Evolutionary conservation across 1,140 invertebrate genomes (phyloP).

Genomic region (Micrasema minimum): DNA sequence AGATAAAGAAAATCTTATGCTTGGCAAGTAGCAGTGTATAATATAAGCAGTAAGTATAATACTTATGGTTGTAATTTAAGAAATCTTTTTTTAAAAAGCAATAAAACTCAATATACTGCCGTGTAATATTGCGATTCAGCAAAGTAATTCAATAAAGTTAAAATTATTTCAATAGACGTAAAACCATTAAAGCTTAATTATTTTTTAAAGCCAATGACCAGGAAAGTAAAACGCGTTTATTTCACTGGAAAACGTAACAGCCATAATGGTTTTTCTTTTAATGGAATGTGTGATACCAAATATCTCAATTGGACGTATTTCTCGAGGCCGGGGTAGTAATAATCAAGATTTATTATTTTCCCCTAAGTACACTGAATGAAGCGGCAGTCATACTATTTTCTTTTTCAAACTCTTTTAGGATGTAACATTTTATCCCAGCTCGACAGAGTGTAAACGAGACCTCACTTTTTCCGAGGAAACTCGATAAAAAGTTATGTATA

Average conservation of each 20-base stretch:
- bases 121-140: too few species aligned
- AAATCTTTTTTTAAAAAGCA: too few species aligned
- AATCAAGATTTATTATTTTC: slow-evolving; percentile 50
- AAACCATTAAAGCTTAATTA: too few species aligned
- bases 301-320: slow-evolving; percentile 15
- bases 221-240: too few species aligned
- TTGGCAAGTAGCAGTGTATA: too few species aligned
- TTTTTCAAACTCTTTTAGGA: slow-evolving; percentile 52
- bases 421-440: slow-evolving; percentile 50
- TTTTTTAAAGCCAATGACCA: too few species aligned
- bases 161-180: too few species aligned
- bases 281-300: slow-evolving; percentile 18
- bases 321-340: slow-evolving; percentile 32
- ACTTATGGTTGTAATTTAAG: too few species aligned
- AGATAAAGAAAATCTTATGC: too few species aligned
- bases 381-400: slow-evolving; percentile 48
- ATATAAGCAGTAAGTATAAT: too few species aligned
- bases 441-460: slow-evolving; percentile 53
- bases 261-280: slow-evolving; percentile 6
- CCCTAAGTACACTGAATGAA: slow-evolving; percentile 40
- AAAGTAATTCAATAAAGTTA: too few species aligned
- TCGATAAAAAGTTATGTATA: slow-evolving; percentile 54
- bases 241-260: not conserved
- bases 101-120: too few species aligned
- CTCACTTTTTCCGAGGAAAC: slow-evolving; percentile 51